Base-by-base conservation (phyloP, 92 coral and sea anemone species). In the Porites rus region DNA sequence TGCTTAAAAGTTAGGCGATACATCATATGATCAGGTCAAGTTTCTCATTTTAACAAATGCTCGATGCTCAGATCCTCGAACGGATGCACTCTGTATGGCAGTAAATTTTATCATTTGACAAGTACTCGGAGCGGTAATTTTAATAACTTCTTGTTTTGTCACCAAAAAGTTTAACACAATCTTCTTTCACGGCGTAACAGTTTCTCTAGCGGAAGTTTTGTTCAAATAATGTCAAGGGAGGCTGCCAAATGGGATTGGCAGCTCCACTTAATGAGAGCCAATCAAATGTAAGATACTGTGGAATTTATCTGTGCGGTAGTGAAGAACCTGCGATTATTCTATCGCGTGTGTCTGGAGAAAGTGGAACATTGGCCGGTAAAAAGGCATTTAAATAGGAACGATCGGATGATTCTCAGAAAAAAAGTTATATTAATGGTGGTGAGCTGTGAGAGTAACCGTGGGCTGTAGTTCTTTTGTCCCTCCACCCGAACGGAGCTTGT, bases 241-340 rank as follows among this genome's bases (percentile, higher is more conserved):
- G 54, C 50, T 69, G 1, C 20, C 14, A 72, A 50, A 43, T 72
- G 60, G n/a, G 76, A 72, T 72, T 80, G 75, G 52, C 66, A 52
- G 38, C 9, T 28, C 31, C 31, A 28, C 31, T 28, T 50, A 65
- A 22, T n/a, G 8, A 10, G 8, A 56, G 76, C 85, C 85, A 80
- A 80, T 78, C 73, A 51, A 1, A 28, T 16, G 1, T 14, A 53
- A 80, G 65, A 18, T 80, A 58, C 21, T 28, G 65, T 11, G 65
- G 5, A 51, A 20, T n/a, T 51, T 25, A 21, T 43, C 19, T 51
- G 28, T 16, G 51, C 13, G 46, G 28, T 51, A 7, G 1, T 69
- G 38, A 38, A 28, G n/a, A 65, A 5, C 65, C 65, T 20, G 20
- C 28, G 24, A 53, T 17, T 52, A 68, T 54, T 80, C 25, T 80